Evolutionary conservation across 2,888 invertebrate genomes (phyloP).

Genomic region (Drymonia ruficornis): DNA sequence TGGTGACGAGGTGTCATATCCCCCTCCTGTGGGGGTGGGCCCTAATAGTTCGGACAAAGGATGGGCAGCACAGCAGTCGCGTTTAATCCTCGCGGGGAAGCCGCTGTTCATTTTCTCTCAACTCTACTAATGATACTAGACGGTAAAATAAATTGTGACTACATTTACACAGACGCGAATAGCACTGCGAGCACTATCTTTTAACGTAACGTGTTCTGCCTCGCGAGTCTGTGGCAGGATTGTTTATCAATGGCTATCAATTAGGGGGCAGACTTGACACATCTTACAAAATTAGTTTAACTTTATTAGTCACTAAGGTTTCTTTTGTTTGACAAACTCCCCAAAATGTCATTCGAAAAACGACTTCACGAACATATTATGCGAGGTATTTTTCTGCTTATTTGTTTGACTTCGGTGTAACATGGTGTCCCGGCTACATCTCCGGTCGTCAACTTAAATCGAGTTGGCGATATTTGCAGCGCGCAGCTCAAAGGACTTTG

Average conservation of each 20-base stretch:
- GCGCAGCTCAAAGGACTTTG: background rate
- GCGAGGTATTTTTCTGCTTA: background rate
- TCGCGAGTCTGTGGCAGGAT: too few species aligned
- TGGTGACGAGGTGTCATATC: background rate
- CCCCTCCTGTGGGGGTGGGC: slow-evolving; percentile 5
- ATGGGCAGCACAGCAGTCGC: slow-evolving; percentile 14
- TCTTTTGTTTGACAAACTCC: too few species aligned
- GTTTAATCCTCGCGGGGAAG: slow-evolving; percentile 19
- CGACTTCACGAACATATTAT: too few species aligned
- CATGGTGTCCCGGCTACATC: background rate
- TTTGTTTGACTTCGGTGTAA: slow-evolving; percentile 9
- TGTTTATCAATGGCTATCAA: too few species aligned
- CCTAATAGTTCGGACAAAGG: slow-evolving; percentile 21
- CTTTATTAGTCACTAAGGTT: too few species aligned
- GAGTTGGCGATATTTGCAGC: slow-evolving; percentile 25
- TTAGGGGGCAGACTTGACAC: too few species aligned
- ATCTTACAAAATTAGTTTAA: too few species aligned
- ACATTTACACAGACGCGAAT: slow-evolving; percentile 11
- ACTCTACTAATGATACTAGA: slow-evolving; percentile 35
- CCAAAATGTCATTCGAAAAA: too few species aligned
- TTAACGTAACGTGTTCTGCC: too few species aligned
- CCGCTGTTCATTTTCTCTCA: slow-evolving; percentile 32
- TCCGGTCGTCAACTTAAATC: slow-evolving; percentile 36
- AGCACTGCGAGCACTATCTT: background rate
- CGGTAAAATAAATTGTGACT: slow-evolving; percentile 27